Evolutionary conservation across 2,888 invertebrate species (phyloP).

Genomic region (Didymodactylos carnosus): DNA sequence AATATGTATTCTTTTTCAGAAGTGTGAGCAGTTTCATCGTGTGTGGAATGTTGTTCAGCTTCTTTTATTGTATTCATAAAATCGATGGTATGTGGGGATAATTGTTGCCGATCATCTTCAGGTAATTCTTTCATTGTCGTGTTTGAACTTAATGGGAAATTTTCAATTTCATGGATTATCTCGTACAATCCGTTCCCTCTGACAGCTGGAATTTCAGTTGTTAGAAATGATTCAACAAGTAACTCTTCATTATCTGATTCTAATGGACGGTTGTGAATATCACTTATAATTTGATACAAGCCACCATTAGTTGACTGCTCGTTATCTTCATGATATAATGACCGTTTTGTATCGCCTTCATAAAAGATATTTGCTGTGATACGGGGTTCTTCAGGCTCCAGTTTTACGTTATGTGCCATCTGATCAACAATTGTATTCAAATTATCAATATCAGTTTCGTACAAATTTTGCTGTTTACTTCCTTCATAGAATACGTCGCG

Average conservation of each 20-base stretch:
- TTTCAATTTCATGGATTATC: not conserved
- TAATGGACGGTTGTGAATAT: no score
- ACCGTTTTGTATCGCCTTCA: not conserved
- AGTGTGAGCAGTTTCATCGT: no score
- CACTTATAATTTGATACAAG: no score
- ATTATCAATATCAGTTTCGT: not conserved
- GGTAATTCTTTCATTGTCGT: no score
- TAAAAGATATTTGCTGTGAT: not conserved
- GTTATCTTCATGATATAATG: not conserved
- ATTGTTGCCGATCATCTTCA: no score
- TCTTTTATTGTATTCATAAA: not conserved
- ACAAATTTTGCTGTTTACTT: not conserved
- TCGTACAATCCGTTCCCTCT: no score
- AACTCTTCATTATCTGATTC: not conserved
- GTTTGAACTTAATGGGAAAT: not conserved
- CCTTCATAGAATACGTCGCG: no score
- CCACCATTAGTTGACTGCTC: no score
- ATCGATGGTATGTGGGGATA: no score
- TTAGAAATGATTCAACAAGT: not conserved
- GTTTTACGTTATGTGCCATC: not conserved
- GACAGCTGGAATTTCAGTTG: not conserved
- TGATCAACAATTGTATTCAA: no score
- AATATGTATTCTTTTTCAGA: no score
- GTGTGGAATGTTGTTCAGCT: not conserved
- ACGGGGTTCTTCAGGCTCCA: not conserved